Evolutionary conservation across 2,113 vertebrate species (phyloP).

Genomic region (Capricornis sumatraensis): DNA sequence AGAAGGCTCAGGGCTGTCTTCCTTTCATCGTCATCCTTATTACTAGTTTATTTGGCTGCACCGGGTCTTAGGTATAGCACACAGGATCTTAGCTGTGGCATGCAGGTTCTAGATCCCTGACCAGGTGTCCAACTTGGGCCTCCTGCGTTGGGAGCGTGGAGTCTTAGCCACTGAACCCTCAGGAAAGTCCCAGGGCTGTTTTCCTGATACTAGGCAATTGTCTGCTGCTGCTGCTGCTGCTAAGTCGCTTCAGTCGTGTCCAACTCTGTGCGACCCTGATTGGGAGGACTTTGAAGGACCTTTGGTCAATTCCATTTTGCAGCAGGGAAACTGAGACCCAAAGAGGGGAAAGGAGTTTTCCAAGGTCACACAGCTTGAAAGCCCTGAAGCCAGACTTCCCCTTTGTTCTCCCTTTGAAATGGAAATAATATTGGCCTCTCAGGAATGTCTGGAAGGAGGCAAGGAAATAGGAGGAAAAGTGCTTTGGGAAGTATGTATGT

Average conservation of each 20-base stretch:
- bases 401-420: not conserved
- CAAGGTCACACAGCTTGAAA: not conserved
- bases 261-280: no score
- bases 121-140: not conserved
- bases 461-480: not conserved
- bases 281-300: not conserved
- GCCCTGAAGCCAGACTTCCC: not conserved
- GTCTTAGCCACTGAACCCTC: not conserved
- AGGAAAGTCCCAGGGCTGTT: not conserved
- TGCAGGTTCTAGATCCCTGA: not conserved
- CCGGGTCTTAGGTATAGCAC: not conserved
- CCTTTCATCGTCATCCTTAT: not conserved
- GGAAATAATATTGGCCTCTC: not conserved
- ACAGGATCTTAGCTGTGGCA: not conserved
- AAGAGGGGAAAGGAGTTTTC: not conserved
- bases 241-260: no score
- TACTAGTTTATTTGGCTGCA: not conserved
- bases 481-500: not conserved
- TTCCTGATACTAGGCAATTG: not conserved
- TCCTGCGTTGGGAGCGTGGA: not conserved
- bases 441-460: not conserved
- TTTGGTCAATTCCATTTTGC: not conserved
- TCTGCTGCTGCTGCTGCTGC: no score
- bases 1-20: not conserved
- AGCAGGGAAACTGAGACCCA: not conserved